Evolutionary conservation across 2,888 invertebrate species (phyloP), one percentile per base, ranked within the genome.

Genomic region (Meta bourneti): DNA sequence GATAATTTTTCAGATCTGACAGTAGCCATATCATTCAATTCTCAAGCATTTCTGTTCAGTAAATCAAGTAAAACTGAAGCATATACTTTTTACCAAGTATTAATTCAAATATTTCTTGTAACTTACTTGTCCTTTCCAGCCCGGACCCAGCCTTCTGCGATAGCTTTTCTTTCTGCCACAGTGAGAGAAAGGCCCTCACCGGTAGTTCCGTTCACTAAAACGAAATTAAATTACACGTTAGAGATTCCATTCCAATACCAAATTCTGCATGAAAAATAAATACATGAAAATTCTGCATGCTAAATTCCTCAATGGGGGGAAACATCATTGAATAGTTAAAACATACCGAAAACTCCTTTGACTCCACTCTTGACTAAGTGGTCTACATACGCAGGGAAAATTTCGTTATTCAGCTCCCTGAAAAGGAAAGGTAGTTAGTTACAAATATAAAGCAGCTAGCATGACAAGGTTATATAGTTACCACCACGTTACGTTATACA

Each of bases 171-270:
- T 20, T 93, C 93, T 19, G 80, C 81, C 0, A 93, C 93, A 13
- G 88, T 93, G 5, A 93, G 69, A 0, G 93, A 93, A 11, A 92
- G n/a, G 19, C 93, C 90, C 88, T 93, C 93, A 11, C 93, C 93
- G 0, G 93, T 93, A 0, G 93, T 93, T 5, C 93, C 93, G 69
- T 93, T 93, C 1, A 93, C 93, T 92, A 34, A 78, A 72, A 79
- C 13, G 0, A 51, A 16, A 34, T 34, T 34, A 34, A 34, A 34
- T 4, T 34, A 4, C 74, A 72, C 7, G 11, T 7, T 20, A 19
- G 34, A 19, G 19, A 74, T 19, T 5, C 6, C n/a, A 20, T 20
- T 74, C 11, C 11, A 20, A 34, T 7, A 7, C 49, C 8, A 77
- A 51, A 51, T 11, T 1, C n/a, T n/a, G 4, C 6, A 51, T 34